Conservation (phyloP, 2,888 invertebrate species). For the Caprella mutica region DNA sequence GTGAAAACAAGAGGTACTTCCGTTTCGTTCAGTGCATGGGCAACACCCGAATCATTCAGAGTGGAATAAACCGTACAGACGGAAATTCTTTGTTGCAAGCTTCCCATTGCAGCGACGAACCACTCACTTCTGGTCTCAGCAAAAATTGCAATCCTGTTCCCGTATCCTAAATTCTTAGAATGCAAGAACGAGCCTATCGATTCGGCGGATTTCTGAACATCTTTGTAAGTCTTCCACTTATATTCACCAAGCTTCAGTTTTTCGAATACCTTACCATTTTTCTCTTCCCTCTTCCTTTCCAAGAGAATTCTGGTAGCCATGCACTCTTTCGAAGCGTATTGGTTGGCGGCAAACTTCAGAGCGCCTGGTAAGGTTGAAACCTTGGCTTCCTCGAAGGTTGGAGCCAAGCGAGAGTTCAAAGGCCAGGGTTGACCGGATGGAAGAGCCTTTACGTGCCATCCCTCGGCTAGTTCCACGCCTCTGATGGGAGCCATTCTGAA, state of each 20-base stretch:
- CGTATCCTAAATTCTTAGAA: conserved; percentile 60
- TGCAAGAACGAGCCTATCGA: conserved; percentile 74
- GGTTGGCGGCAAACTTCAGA: conserved; percentile 62
- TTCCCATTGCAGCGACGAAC: conserved; percentile 91
- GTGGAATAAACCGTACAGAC: conserved; percentile 86
- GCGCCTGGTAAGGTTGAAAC: conserved; percentile 45
- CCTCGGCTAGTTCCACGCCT: conserved; percentile 15
- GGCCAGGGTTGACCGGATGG: conserved; percentile 21
- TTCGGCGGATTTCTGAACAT: conserved; percentile 62
- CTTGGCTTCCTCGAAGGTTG: conserved; percentile 19
- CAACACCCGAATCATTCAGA: conserved; percentile 88
- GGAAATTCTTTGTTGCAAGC: conserved; percentile 85
- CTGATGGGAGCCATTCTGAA: conserved; percentile 12
- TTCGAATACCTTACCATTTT: conserved; percentile 87
- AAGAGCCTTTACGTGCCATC: conserved; percentile 28
- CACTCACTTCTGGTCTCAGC: conserved; percentile 96
- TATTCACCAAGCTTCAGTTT: conserved; percentile 85
- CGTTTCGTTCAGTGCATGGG: conserved; percentile 93
- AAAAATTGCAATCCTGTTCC: conserved; percentile 78
- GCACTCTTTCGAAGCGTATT: conserved; percentile 61
- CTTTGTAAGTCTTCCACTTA: conserved; percentile 71
- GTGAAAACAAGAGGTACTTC: conserved; percentile 81
- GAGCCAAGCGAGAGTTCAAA: conserved; percentile 16
- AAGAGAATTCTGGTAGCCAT: conserved; percentile 82
- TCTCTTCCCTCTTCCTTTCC: conserved; percentile 90